These are phyloP conservation scores for Chaetorhynchus papuensis DNA, from an alignment of 2,113 vertebrate genomes.

Conservation along the genomic window DNA sequence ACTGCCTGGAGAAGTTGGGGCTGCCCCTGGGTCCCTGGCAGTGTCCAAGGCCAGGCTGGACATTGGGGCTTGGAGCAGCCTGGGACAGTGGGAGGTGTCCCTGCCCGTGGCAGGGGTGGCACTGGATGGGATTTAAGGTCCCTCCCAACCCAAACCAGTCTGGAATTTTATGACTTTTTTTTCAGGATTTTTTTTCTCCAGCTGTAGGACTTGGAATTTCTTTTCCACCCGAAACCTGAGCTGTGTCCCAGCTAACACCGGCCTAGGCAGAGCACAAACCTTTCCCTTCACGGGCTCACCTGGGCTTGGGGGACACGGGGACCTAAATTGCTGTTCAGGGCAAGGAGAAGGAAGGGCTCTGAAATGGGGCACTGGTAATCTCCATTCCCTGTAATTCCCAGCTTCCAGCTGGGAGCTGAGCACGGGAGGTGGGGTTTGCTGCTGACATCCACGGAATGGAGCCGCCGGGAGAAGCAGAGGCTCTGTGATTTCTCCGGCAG, in stretches of 20 bases:
- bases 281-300: not conserved
- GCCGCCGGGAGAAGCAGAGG: not conserved
- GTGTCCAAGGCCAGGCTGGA: not conserved
- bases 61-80: not conserved
- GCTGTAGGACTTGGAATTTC: not conserved
- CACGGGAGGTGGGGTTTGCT: not conserved
- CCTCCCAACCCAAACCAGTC: not conserved
- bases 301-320: not conserved
- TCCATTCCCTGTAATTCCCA: not conserved
- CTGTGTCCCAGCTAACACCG: rapidly evolving
- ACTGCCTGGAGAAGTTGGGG: not conserved
- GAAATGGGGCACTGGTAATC: not conserved
- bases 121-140: rapidly evolving
- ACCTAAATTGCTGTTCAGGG: not conserved
- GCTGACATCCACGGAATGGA: not conserved
- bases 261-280: rapidly evolving
- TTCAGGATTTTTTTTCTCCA: not conserved
- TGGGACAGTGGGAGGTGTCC: not conserved
- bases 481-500: not conserved
- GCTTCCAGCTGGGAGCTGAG: not conserved
- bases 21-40: not conserved
- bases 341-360: not conserved
- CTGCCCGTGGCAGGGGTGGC: not conserved
- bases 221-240: not conserved
- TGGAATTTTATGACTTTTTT: not conserved